A percentile compares a stretch with the other conserved stretches of the same genome.
These are phyloP conservation scores for Heptranchias perlo DNA, from an alignment of 2,113 vertebrate genomes.

Conservation along the genomic window DNA sequence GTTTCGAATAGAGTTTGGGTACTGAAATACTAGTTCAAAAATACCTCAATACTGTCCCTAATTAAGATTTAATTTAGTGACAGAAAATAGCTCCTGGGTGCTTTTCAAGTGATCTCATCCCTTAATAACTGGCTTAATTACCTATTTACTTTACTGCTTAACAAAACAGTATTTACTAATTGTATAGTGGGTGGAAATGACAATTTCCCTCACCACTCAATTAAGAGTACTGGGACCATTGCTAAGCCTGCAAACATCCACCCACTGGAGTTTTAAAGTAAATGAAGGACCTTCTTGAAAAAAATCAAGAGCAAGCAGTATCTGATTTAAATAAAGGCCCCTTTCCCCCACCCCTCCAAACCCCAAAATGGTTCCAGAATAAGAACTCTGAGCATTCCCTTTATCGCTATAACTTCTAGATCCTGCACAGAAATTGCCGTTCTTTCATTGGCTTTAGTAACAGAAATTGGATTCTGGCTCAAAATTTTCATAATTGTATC, in stretches of 20 bases:
- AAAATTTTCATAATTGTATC: not conserved
- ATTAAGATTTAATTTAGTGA: not conserved
- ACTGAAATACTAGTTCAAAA: not conserved
- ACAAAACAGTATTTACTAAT: slow-evolving; percentile 7
- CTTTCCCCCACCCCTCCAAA: not conserved
- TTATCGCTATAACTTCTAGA: not conserved
- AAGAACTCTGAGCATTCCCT: not conserved
- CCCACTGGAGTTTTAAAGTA: not conserved
- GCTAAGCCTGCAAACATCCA: not conserved
- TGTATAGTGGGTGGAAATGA: not conserved
- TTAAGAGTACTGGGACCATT: not conserved
- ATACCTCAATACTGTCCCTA: not conserved
- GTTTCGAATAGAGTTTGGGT: not conserved
- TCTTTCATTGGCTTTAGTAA: not conserved
- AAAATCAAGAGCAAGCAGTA: not conserved
- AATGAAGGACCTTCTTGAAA: not conserved
- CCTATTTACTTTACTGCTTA: not conserved
- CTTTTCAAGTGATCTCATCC: not conserved
- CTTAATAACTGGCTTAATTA: not conserved
- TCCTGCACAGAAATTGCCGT: not conserved
- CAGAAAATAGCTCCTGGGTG: not conserved
- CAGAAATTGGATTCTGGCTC: not conserved
- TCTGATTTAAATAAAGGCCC: not conserved
- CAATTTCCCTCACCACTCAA: not conserved
- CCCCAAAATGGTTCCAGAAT: not conserved